A percentile compares a stretch with the other conserved stretches of the same genome.
Evolutionary conservation across 2,797 vertebrate species (phyloP).

Genomic region (Moxostoma hubbsi): DNA sequence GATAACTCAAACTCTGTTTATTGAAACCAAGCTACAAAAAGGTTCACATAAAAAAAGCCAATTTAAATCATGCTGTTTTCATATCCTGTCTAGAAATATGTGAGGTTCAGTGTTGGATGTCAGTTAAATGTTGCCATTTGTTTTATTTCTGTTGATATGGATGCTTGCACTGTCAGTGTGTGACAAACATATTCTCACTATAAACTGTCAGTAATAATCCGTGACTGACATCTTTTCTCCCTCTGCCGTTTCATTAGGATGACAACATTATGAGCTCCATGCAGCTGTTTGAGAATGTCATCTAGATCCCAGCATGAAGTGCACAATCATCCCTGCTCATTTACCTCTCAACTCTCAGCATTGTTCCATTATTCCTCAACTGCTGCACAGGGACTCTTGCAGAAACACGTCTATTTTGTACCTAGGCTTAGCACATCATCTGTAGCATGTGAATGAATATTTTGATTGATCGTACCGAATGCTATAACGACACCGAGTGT

Average conservation of each 20-base stretch:
- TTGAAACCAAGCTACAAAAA: too few relatives aligned
- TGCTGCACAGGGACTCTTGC: background rate
- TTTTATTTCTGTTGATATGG: background rate
- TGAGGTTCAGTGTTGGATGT: conserved; percentile 2
- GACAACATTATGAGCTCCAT: conserved; percentile 95
- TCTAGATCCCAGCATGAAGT: conserved; percentile 72
- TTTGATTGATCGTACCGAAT: conserved; percentile 20
- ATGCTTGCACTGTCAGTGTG: background rate
- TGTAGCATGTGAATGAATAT: conserved; percentile 30
- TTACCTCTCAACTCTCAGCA: conserved; percentile 8
- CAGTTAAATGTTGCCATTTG: conserved; percentile 9
- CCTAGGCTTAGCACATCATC: conserved; percentile 13
- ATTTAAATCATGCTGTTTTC: conserved; percentile 7
- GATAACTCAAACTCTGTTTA: too few relatives aligned
- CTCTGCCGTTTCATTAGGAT: conserved; percentile 77
- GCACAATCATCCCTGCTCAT: conserved; percentile 12
- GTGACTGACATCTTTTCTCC: conserved; percentile 12
- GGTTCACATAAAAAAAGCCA: too few relatives aligned
- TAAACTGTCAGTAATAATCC: background rate
- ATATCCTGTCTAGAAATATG: conserved; percentile 5
- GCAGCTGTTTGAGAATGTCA: conserved; percentile 93
- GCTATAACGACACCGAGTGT: background rate
- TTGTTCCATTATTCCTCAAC: background rate
- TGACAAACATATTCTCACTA: conserved; percentile 8
- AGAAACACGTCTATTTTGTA: conserved; percentile 14